phyloP scores from a whole-genome alignment of 2,113 vertebrate genomes.

The Phyllostomus discolor region DNA sequence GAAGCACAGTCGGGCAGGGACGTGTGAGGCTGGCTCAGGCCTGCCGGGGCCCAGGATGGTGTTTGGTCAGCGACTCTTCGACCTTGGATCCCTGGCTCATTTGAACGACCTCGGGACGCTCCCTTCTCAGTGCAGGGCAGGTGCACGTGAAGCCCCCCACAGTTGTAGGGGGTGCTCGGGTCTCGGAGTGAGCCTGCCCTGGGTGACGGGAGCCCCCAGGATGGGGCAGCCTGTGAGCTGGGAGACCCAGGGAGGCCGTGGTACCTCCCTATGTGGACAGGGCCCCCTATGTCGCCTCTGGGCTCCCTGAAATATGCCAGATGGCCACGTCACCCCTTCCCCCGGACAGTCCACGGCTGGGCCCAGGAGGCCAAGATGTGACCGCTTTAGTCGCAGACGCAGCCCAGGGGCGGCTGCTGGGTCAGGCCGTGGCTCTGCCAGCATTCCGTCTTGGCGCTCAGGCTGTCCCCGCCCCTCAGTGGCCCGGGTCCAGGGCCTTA shows the following conservation, averaged over 20 bases:
- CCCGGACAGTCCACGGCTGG: background rate
- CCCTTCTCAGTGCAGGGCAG: background rate
- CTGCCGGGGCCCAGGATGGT: background rate
- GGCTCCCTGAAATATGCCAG: background rate
- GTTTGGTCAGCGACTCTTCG: background rate
- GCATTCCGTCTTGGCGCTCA: background rate
- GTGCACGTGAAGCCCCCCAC: background rate
- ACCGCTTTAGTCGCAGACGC: background rate
- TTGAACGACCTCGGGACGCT: background rate
- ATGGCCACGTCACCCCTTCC: background rate
- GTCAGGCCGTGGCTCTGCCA: background rate
- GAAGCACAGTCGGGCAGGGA: background rate
- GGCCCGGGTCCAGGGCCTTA: background rate
- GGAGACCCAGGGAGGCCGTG: background rate
- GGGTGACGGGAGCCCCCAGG: background rate
- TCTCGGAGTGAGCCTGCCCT: background rate
- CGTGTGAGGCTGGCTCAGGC: background rate
- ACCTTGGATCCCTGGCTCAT: background rate
- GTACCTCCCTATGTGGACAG: background rate
- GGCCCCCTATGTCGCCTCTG: rapidly evolving
- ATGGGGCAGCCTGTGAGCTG: background rate
- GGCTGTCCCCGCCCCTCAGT: background rate
- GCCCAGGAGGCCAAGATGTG: background rate
- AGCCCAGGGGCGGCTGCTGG: background rate
- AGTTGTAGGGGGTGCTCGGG: background rate